Base-by-base conservation (phyloP, 2,888 invertebrate species). In the Zygothrica quintamaculata region DNA sequence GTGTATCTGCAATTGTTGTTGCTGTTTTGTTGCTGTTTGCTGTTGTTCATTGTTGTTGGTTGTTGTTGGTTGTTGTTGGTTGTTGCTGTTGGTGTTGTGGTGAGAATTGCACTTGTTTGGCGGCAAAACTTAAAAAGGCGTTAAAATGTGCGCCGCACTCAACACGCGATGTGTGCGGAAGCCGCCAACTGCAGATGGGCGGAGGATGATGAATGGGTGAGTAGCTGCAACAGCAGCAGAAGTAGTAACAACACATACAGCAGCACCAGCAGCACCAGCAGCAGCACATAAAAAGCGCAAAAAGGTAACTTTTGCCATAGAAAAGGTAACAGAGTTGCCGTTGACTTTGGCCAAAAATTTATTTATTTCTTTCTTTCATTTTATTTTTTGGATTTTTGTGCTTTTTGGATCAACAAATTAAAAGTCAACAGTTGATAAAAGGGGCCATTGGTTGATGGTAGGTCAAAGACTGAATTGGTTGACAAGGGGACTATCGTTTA, bases 81-180 rank as follows among this genome's bases (percentile, higher is more conserved):
- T 48, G 44, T 1, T 62, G 15, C 12, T 50, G 42, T 39, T 60
- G 40, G 12, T 62, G 53, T 37, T 71, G 79, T 36, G 52, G 66
- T 75, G 86, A 74, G 87, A 82, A 85, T 75, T 82, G 82, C 82
- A 87, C 87, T 82, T 82, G 82, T 74, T 87, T 74, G 87, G 84
- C 82, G 82, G 82, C 79, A 51, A 82, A 82, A 82, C 86, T 80
- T 82, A 85, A 87, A 82, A 82, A 82, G 84, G 86, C 84, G 82
- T 87, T 87, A 87, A 87, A 87, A 84, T 84, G 85, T 86, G 84
- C 68, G 87, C 71, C 67, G 74, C 66, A 68, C 77, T 60, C 66
- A 57, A 64, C 82, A 81, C 85, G 78, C 81, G 77, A 87, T 77
- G 65, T 80, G 73, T 59, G 67, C 57, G 61, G 65, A 74, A 80